phyloP scores from a whole-genome alignment of 1,140 invertebrate genomes.

The Elysia chlorotica region DNA sequence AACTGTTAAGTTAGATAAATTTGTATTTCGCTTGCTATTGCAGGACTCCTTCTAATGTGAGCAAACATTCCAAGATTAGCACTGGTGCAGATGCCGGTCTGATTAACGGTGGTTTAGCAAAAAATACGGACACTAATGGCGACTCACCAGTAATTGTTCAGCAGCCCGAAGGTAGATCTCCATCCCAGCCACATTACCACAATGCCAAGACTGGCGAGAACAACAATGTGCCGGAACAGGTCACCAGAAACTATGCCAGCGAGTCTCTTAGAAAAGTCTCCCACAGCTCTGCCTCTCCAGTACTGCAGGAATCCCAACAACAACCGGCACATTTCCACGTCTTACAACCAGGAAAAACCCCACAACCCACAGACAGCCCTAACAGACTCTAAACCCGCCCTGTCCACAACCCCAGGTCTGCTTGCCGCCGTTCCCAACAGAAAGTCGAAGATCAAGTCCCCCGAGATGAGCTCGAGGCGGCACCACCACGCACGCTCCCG shows the following conservation, averaged over 20 bases:
- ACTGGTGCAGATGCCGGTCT: too few species aligned
- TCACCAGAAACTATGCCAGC: too few species aligned
- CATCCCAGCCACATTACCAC: too few species aligned
- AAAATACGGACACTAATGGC: too few species aligned
- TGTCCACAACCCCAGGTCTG: constrained; percentile 4
- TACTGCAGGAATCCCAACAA: neutral
- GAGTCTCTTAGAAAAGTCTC: neutral
- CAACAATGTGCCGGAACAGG: too few species aligned
- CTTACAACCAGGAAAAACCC: too few species aligned
- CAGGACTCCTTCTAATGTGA: constrained; percentile 21
- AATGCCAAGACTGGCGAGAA: too few species aligned
- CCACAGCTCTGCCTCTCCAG: neutral
- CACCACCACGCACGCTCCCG: constrained; percentile 22
- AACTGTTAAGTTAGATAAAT: too few species aligned
- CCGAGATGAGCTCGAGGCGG: constrained; percentile 36
- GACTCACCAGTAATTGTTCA: too few species aligned
- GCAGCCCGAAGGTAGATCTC: too few species aligned
- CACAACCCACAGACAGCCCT: constrained; percentile 12
- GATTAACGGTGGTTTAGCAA: too few species aligned
- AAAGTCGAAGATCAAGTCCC: constrained; percentile 41
- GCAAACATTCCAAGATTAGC: constrained; percentile 7
- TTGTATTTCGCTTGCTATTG: constrained; percentile 6
- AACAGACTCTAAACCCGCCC: constrained; percentile 17
- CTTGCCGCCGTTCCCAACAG: neutral
- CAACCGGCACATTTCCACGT: too few species aligned